Evolutionary conservation across 2,797 vertebrate species (phyloP).

Genomic region (Limnodromus scolopaceus): DNA sequence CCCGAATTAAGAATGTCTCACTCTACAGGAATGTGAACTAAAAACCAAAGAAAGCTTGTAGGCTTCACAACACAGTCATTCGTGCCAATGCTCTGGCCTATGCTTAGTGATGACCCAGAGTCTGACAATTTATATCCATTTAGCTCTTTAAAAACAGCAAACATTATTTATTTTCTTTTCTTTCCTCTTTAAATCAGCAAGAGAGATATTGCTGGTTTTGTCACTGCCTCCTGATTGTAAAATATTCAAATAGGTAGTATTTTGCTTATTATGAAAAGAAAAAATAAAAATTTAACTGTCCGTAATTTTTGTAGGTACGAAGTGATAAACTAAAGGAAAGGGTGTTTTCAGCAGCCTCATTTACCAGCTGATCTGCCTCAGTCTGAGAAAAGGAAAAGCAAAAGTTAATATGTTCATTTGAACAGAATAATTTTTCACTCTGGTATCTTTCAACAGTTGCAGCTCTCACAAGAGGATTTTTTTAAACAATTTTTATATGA

Average conservation of each 20-base stretch:
- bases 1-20: conserved; percentile 53
- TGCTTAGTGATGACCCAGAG: conserved; percentile 48
- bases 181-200: background rate
- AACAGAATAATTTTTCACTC: background rate
- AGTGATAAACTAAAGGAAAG: background rate
- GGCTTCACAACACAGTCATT: conserved; percentile 41
- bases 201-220: background rate
- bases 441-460: background rate
- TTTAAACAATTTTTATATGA: background rate
- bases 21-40: conserved; percentile 65
- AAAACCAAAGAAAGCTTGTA: conserved; percentile 68
- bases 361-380: background rate
- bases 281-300: background rate
- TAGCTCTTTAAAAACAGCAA: conserved; percentile 23
- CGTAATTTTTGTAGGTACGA: background rate
- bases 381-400: background rate
- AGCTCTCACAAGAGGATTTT: background rate
- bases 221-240: background rate
- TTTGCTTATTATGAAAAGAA: background rate
- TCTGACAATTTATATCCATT: conserved; percentile 34
- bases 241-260: background rate
- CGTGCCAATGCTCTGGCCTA: conserved; percentile 52
- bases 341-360: background rate
- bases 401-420: background rate
- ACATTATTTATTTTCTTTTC: background rate